Percentiles rank a stretch among this genome's conserved stretches.
phyloP scores from a whole-genome alignment of 2,113 vertebrate species.

The Tretioscincus oriximinensis region DNA sequence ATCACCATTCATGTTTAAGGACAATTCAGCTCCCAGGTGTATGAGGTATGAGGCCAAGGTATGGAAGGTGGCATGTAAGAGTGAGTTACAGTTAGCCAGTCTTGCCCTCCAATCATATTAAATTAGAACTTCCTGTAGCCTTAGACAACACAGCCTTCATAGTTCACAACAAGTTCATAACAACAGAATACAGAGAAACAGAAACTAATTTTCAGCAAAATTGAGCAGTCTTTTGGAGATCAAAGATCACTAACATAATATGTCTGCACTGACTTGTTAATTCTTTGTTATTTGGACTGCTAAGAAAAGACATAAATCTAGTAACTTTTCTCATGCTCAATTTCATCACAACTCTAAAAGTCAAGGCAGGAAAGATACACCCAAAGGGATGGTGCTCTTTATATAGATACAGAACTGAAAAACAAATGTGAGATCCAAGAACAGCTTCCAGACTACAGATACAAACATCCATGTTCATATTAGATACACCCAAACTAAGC shows the following conservation, averaged over 20 bases:
- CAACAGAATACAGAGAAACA: constrained; percentile 25
- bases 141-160: too few species aligned
- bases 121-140: too few species aligned
- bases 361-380: neutral
- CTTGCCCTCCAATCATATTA: too few species aligned
- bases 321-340: neutral
- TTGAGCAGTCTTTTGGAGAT: neutral
- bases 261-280: neutral
- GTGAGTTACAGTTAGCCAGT: neutral
- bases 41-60: too few species aligned
- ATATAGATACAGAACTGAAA: neutral
- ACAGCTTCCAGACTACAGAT: neutral
- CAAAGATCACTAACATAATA: neutral
- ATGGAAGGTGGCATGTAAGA: too few species aligned
- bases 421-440: neutral
- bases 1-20: too few species aligned
- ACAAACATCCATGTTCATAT: neutral
- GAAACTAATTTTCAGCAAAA: constrained; percentile 6
- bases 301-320: neutral
- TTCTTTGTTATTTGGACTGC: neutral
- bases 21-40: too few species aligned
- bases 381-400: neutral
- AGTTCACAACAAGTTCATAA: too few species aligned
- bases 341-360: neutral
- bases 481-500: neutral